These are phyloP conservation scores for Dioctria linearis DNA, from an alignment of 2,888 invertebrate species.

Conservation along the genomic window DNA sequence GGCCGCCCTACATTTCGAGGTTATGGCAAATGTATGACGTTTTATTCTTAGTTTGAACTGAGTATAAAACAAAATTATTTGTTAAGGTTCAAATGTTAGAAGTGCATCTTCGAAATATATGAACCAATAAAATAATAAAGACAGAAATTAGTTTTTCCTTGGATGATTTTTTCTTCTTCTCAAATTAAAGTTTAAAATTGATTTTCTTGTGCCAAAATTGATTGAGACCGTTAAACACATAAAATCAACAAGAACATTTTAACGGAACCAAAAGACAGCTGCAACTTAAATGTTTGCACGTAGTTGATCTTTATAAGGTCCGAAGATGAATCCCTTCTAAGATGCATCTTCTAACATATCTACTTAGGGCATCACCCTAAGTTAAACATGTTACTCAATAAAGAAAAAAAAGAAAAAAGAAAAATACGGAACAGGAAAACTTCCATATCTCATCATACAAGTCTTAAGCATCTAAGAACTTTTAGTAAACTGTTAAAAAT, in stretches of 20 bases:
- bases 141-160: no score
- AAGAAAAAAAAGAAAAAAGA: no score
- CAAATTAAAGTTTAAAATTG: no score
- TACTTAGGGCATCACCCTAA: constrained; percentile 3
- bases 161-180: no score
- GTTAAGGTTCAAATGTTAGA: no score
- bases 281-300: background rate
- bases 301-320: constrained; percentile 2
- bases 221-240: constrained; percentile 15
- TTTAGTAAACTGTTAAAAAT: background rate
- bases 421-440: constrained; percentile 39
- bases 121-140: no score
- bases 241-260: constrained; percentile 1
- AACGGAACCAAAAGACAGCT: constrained; percentile 33
- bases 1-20: no score
- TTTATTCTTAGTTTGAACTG: no score
- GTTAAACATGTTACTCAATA: background rate
- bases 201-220: background rate
- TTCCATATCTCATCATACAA: constrained; percentile 4
- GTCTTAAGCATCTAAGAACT: constrained; percentile 5
- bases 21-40: no score
- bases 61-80: no score
- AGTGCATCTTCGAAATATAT: no score
- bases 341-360: background rate
- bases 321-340: constrained; percentile 26